These are phyloP conservation scores for Automeris io DNA, from an alignment of 2,888 invertebrate species.

Conservation along the genomic window DNA sequence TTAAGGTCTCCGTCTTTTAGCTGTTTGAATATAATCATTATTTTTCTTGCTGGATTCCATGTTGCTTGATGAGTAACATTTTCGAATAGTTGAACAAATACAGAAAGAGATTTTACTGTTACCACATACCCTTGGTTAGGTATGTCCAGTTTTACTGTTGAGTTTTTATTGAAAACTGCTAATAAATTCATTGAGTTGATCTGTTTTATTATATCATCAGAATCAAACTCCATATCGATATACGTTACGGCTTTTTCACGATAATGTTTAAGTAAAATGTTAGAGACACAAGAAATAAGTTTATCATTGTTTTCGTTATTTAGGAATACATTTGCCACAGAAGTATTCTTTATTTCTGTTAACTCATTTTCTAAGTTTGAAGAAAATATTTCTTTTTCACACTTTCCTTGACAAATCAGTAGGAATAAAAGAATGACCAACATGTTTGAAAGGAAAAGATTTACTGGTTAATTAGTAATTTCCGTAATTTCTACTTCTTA, in stretches of 20 bases:
- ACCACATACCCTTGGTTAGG: slow-evolving; percentile 29
- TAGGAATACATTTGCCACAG: not conserved
- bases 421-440: not conserved
- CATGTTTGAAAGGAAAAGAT: not conserved
- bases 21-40: slow-evolving; percentile 29
- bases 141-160: not conserved
- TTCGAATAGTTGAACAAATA: slow-evolving; percentile 18
- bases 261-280: slow-evolving; percentile 19
- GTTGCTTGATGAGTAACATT: slow-evolving; percentile 21
- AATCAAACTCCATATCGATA: slow-evolving; percentile 12
- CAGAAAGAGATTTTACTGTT: slow-evolving; percentile 14
- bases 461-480: not conserved
- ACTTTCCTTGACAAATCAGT: not conserved
- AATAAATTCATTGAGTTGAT: slow-evolving; percentile 16
- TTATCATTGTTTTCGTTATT: not conserved
- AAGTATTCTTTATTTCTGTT: not conserved
- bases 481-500: not conserved
- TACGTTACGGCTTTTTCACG: slow-evolving; percentile 13
- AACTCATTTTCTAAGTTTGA: not conserved
- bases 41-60: slow-evolving; percentile 39
- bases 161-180: slow-evolving; percentile 2
- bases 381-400: not conserved
- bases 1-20: slow-evolving; percentile 18
- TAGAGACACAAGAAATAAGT: slow-evolving; percentile 15
- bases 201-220: slow-evolving; percentile 14